Conservation (phyloP, 2,888 invertebrate genomes). For the Hydrotaea cyrtoneurina region DNA sequence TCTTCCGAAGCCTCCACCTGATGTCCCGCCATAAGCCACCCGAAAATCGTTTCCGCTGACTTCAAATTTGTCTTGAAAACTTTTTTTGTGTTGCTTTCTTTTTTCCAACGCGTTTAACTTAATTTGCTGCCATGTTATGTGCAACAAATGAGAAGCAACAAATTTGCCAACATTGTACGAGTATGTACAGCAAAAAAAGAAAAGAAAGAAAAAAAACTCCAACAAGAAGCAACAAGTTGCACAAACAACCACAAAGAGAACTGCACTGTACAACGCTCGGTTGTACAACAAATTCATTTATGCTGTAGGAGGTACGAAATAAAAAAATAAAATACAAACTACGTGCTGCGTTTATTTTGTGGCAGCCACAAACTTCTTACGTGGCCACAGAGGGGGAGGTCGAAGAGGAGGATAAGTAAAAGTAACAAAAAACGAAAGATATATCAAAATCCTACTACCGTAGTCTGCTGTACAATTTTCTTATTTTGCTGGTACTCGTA, state of each 20-base stretch:
- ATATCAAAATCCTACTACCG: neutral
- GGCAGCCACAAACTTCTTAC: slow-evolving; percentile 43
- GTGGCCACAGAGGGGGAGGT: neutral
- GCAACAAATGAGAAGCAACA: slow-evolving; percentile 26
- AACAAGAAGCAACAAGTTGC: slow-evolving; percentile 58
- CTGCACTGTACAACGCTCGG: slow-evolving; percentile 48
- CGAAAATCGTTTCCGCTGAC: too few relatives aligned
- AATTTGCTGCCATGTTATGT: slow-evolving; percentile 33
- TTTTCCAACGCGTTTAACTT: slow-evolving; percentile 8
- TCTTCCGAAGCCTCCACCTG: too few relatives aligned
- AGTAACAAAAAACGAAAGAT: neutral
- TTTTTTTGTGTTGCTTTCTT: neutral
- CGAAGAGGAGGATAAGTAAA: neutral
- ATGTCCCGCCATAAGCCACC: too few relatives aligned
- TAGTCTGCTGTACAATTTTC: too few relatives aligned
- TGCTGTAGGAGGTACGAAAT: slow-evolving; percentile 15
- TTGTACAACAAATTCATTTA: slow-evolving; percentile 58
- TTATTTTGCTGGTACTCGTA: neutral
- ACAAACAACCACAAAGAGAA: slow-evolving; percentile 50
- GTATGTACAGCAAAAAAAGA: neutral
- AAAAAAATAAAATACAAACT: neutral
- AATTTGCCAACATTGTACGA: slow-evolving; percentile 17
- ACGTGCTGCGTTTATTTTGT: slow-evolving; percentile 59
- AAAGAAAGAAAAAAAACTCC: slow-evolving; percentile 3
- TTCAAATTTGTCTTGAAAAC: neutral